Conservation (phyloP, 2,888 invertebrate species). For the Habrosyne pyritoides region DNA sequence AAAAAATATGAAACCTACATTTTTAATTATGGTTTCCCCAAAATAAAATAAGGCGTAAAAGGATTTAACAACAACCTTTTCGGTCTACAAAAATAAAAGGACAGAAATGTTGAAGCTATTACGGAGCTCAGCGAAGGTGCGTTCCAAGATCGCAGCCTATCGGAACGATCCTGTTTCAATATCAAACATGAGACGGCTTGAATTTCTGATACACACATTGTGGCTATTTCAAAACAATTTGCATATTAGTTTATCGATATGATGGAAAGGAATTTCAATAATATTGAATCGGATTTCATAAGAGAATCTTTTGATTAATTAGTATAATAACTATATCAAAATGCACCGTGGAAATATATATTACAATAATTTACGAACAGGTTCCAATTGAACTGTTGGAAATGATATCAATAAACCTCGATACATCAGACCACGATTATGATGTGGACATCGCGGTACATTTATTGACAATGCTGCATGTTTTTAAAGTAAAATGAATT, state of each 20-base stretch:
- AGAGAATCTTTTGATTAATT: neutral
- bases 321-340: too few species aligned
- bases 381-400: neutral
- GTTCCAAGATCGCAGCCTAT: slow-evolving; percentile 44
- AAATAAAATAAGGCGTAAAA: slow-evolving; percentile 4
- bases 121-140: slow-evolving; percentile 16
- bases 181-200: slow-evolving; percentile 55
- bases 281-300: neutral
- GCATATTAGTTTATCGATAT: slow-evolving; percentile 27
- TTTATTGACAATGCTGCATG: slow-evolving; percentile 8
- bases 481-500: slow-evolving; percentile 39
- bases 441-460: neutral
- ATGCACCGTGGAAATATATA: too few species aligned
- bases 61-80: neutral
- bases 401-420: neutral
- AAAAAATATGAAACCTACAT: neutral
- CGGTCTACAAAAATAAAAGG: slow-evolving; percentile 9
- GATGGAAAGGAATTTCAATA: neutral
- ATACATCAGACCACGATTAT: neutral
- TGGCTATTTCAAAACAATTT: slow-evolving; percentile 45
- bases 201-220: slow-evolving; percentile 46
- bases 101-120: slow-evolving; percentile 13
- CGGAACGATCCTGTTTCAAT: slow-evolving; percentile 60
- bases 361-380: neutral
- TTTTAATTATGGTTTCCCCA: slow-evolving; percentile 2